phyloP scores from a whole-genome alignment of 2,888 invertebrate species.

The Gari tellinella region DNA sequence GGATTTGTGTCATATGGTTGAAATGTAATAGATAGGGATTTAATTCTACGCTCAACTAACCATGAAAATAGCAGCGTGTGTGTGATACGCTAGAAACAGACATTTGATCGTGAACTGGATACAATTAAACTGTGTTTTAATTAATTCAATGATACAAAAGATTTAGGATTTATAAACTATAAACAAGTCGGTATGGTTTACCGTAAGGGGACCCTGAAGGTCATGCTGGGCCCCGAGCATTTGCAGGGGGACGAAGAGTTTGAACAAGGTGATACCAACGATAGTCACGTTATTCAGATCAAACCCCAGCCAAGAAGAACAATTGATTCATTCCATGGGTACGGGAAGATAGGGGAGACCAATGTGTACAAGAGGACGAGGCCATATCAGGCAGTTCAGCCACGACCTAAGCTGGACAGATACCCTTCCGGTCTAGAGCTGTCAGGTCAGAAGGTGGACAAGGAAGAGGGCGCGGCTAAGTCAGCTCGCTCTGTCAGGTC shows the following conservation, averaged over 20 bases:
- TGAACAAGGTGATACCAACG: conserved; percentile 9
- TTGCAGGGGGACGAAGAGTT: conserved; percentile 5
- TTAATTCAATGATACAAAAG: too few species aligned
- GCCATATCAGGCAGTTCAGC: conserved; percentile 34
- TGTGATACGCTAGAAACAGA: too few species aligned
- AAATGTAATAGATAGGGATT: too few species aligned
- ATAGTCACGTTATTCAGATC: background rate
- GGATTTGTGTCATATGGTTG: too few species aligned
- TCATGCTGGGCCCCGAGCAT: conserved; percentile 51
- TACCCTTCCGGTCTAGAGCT: conserved; percentile 58
- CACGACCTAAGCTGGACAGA: conserved; percentile 35
- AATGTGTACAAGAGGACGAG: conserved; percentile 63
- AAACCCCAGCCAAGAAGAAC: background rate
- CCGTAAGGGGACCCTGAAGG: conserved; percentile 42
- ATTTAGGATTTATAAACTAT: too few species aligned
- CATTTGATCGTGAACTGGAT: too few species aligned
- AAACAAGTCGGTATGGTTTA: conserved; percentile 42
- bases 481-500: conserved; percentile 25
- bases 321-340: conserved; percentile 8
- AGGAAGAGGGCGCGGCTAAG: conserved; percentile 27
- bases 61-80: too few species aligned
- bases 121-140: too few species aligned
- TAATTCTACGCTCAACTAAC: too few species aligned
- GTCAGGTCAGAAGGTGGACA: conserved; percentile 56
- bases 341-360: conserved; percentile 53